Conservation (phyloP, 2,888 invertebrate genomes). For the Argyresthia albistria region DNA sequence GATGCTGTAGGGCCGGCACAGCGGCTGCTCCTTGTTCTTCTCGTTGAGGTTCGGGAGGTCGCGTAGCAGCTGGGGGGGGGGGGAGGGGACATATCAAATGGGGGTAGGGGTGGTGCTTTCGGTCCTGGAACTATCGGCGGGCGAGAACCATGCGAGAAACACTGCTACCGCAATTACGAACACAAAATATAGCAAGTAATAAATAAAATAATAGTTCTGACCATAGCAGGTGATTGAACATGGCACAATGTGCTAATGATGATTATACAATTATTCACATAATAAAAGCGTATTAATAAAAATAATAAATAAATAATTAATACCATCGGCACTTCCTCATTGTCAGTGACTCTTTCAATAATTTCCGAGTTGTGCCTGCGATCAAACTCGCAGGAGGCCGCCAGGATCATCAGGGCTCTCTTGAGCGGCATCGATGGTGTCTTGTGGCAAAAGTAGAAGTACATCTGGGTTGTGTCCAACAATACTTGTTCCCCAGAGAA, state of each 20-base stretch:
- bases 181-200: no score
- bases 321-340: slow-evolving; percentile 94
- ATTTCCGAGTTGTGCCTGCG: slow-evolving; percentile 95
- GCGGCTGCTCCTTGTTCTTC: slow-evolving; percentile 95
- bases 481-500: slow-evolving; percentile 98
- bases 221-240: no score
- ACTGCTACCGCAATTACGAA: no score
- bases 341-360: slow-evolving; percentile 92
- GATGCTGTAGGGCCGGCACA: slow-evolving; percentile 93
- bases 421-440: slow-evolving; percentile 96
- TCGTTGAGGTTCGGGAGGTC: slow-evolving; percentile 93
- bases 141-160: no score
- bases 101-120: no score
- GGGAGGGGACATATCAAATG: no score
- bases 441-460: slow-evolving; percentile 95
- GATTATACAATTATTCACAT: no score
- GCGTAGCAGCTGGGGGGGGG: slow-evolving; percentile 82
- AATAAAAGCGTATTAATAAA: no score
- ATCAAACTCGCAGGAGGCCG: slow-evolving; percentile 97
- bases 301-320: slow-evolving; percentile 14
- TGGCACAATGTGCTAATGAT: no score
- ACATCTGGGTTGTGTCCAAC: slow-evolving; percentile 96
- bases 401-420: slow-evolving; percentile 96
- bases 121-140: no score
- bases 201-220: no score